Conservation (phyloP, 2,113 vertebrate genomes). For the Hydropotes inermis region DNA sequence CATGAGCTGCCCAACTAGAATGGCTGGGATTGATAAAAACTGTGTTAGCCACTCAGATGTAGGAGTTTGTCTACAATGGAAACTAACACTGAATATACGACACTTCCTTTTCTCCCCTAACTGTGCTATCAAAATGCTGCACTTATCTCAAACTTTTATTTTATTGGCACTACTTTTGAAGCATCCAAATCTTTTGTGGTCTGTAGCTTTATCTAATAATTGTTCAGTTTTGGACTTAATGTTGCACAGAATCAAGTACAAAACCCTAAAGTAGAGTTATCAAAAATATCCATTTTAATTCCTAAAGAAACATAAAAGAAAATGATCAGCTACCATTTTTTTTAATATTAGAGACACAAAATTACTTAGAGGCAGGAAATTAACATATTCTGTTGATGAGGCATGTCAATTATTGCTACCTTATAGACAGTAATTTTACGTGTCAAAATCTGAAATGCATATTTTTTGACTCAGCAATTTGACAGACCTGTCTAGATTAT, state of each 20-base stretch:
- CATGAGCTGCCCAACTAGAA: not conserved
- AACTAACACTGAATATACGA: not conserved
- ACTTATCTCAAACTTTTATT: not conserved
- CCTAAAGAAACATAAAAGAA: not conserved
- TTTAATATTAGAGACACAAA: not conserved
- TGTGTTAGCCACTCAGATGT: not conserved
- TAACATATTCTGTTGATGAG: not conserved
- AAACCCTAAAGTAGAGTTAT: not conserved
- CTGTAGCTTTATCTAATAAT: not conserved
- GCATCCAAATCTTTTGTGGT: not conserved
- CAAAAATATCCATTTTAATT: not conserved
- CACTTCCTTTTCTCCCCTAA: not conserved
- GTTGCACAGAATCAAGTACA: not conserved
- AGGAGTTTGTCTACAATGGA: not conserved
- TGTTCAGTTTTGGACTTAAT: not conserved
- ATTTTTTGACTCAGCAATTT: not conserved
- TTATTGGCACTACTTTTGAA: not conserved
- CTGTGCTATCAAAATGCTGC: not conserved
- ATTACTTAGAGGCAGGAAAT: not conserved
- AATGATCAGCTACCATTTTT: not conserved
- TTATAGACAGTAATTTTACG: not conserved
- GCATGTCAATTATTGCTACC: not conserved
- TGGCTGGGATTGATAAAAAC: not conserved
- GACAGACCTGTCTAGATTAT: not conserved
- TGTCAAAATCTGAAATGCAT: not conserved